Evolutionary conservation across 2,888 invertebrate genomes (phyloP), one percentile per base, ranked within the genome.

Genomic region (Slavum lentiscoides): DNA sequence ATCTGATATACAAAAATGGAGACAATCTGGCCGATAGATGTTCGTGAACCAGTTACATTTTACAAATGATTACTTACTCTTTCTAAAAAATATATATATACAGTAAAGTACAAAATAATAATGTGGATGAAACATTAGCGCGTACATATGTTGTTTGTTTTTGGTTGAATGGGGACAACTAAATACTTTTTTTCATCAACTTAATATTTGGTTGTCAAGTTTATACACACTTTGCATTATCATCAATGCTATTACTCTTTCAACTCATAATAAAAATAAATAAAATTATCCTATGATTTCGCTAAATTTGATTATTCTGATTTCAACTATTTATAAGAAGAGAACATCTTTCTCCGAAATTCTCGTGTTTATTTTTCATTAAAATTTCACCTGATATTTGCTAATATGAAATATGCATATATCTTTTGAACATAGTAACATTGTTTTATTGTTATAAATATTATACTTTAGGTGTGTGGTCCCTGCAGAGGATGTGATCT

Each of bases 1-100:
- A 99, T 90, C 96, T 99, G 90, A 94, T 99, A 89, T 99, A 98
- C 94, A 94, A 94, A 91, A 92, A 93, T 90, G 98, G 98, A 90
- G 98, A 98, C 91, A 91, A 96, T 90, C 95, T 99, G 90, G 95
- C 96, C 92, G 94, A 95, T 91, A 93, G 97, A 96, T 98, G 98
- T 95, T 94, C 94, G 95, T 95, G 93, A 80, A 80, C 80, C 77
- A 77, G 80, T 80, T 80, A 80, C 70, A 80, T 80, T 72, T 80
- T 80, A 64, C 55, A 80, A 80, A 70, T 70, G 70, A 75, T 70
- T 80, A 72, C 77, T 77, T 77, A 77, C 37, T 80, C 70, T 80
- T 62, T 72, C 70, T 70, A 80, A 72, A 70, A 67, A 19, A 68
- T 30, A 66, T 49, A 75, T 55, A 55, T 55, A 74, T 58, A 75